Evolutionary conservation across 2,888 invertebrate species (phyloP), one percentile per base, ranked within the genome.

Genomic region (Zootermopsis nevadensis): DNA sequence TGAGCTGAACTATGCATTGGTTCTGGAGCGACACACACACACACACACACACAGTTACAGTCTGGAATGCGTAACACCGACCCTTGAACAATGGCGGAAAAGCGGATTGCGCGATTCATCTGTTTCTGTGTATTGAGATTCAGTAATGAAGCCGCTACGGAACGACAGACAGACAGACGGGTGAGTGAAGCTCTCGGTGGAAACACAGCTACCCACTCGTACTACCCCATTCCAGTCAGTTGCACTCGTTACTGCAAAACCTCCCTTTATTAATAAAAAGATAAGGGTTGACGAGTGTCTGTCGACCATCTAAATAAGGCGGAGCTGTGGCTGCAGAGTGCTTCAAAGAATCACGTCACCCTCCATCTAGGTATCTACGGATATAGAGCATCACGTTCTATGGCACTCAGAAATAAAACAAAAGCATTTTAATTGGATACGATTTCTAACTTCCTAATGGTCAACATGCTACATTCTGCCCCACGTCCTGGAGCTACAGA

Each of bases 101-200:
- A 83, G 83, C 83, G 83, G 83, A 83, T 83, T 83, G 81, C 81
- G 81, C 83, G 83, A 76, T 83, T 83, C 83, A 83, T 83, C 83
- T 83, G 83, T 83, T 83, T 72, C 83, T 67, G 55, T 77, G 67
- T 77, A 79, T 82, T 82, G 82, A 79, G 82, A 48, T 48, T 31
- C 81, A 67, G 82, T 77, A 82, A 82, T 82, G 82, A 82, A 82
- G 82, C 82, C 67, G 79, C 66, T 55, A 79, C 60, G 27, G 74
- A 74, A 6, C 2, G 38, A 74, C 69, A 66, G 6, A 24, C 69
- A 69, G 1, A 38, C n/a, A 74, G 74, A 42, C 27, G 74, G 74
- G 74, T 38, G 74, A 74, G n/a, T 15, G 79, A 35, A 79, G 53
- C 53, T 77, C 77, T 53, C 77, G 30, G 60, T 66, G 66, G 35